These are phyloP conservation scores for Stigmatopora argus DNA, from an alignment of 2,113 vertebrate species.

Conservation along the genomic window DNA sequence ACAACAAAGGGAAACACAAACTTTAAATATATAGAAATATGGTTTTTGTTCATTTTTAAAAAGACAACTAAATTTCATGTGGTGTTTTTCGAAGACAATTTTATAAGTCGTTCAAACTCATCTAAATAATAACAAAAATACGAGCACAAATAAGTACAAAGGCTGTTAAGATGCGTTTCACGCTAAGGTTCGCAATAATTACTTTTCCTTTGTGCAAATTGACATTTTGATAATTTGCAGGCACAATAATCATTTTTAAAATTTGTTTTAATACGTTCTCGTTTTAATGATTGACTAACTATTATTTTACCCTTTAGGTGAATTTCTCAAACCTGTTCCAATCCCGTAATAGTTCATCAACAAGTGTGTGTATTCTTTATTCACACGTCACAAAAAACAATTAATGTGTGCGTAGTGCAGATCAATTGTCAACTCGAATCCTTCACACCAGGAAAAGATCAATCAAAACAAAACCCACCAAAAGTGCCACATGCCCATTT, in stretches of 20 bases:
- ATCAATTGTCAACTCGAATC: neutral
- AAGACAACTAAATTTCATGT: neutral
- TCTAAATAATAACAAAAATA: neutral
- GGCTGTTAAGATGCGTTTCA: neutral
- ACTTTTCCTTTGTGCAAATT: neutral
- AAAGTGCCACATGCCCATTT: constrained; percentile 17
- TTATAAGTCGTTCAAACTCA: neutral
- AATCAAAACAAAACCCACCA: neutral
- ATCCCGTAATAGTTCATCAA: neutral
- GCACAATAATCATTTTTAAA: neutral
- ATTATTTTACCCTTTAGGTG: neutral
- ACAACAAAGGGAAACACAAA: neutral
- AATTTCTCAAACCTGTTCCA: neutral
- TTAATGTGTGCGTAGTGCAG: neutral
- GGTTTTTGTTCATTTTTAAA: neutral
- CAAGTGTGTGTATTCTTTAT: neutral
- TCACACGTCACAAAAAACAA: neutral
- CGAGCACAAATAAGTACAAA: neutral
- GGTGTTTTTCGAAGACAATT: neutral
- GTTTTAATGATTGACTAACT: no score
- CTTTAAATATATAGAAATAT: neutral
- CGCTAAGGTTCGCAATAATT: neutral
- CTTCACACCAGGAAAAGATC: constrained; percentile 1
- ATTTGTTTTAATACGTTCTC: neutral
- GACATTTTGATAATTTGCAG: neutral